Evolutionary conservation across 2,888 invertebrate species (phyloP).

Genomic region (Polyommatus iphigenia): DNA sequence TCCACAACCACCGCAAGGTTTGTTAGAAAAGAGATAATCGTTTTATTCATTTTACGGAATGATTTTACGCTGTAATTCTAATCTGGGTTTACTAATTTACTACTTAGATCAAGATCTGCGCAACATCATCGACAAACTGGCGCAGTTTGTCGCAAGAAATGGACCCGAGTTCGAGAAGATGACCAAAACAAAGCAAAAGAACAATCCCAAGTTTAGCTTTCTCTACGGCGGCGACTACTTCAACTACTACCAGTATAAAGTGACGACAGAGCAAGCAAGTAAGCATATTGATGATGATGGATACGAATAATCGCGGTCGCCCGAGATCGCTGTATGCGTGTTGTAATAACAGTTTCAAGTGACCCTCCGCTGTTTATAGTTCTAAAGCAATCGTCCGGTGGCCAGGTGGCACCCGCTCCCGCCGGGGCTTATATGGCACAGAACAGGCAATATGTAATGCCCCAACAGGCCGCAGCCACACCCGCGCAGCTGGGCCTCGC

Average conservation of each 20-base stretch:
- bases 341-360: conserved; percentile 74
- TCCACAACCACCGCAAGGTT: conserved; percentile 83
- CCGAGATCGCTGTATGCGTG: conserved; percentile 65
- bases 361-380: conserved; percentile 84
- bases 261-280: conserved; percentile 96
- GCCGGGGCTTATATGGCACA: conserved; percentile 79
- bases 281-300: conserved; percentile 78
- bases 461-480: conserved; percentile 78
- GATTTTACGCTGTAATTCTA: conserved; percentile 6
- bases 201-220: conserved; percentile 98
- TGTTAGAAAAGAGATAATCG: neutral
- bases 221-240: conserved; percentile 97
- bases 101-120: conserved; percentile 92
- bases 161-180: conserved; percentile 99
- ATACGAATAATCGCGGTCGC: conserved; percentile 60
- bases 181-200: conserved; percentile 99
- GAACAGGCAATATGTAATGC: conserved; percentile 81
- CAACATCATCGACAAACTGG: conserved; percentile 99
- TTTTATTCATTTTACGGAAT: neutral
- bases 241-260: conserved; percentile 98
- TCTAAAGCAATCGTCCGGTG: conserved; percentile 85
- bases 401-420: conserved; percentile 75
- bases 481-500: conserved; percentile 80
- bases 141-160: conserved; percentile 99
- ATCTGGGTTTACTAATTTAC: conserved; percentile 26